phyloP scores from a whole-genome alignment of 2,888 invertebrate genomes.

The Germaria angustata region DNA sequence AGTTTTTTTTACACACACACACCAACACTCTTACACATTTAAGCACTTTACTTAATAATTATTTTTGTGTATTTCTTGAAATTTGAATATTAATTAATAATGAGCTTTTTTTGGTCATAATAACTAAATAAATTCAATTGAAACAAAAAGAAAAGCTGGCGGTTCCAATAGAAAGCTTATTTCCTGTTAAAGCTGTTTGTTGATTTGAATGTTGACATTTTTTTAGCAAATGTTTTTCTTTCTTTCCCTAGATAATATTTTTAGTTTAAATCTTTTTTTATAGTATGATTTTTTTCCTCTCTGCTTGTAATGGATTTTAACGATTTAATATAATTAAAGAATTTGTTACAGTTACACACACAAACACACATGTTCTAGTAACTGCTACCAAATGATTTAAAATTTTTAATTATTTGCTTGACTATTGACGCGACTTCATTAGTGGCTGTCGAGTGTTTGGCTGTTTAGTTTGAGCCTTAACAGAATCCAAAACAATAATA shows the following conservation, averaged over 20 bases:
- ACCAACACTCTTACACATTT: slow-evolving; percentile 20
- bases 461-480: neutral
- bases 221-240: neutral
- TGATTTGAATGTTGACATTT: neutral
- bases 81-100: slow-evolving; percentile 32
- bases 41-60: slow-evolving; percentile 2
- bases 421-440: slow-evolving; percentile 66
- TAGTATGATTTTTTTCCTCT: neutral
- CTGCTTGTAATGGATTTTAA: slow-evolving; percentile 22
- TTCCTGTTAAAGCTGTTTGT: neutral
- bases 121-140: neutral
- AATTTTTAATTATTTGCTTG: slow-evolving; percentile 25
- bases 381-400: neutral
- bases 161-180: neutral
- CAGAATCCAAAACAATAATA: slow-evolving; percentile 20
- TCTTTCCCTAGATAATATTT: neutral
- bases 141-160: neutral
- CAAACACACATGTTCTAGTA: neutral
- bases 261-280: slow-evolving; percentile 6
- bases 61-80: neutral
- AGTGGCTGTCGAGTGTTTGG: slow-evolving; percentile 7
- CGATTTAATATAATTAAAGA: slow-evolving; percentile 47
- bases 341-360: slow-evolving; percentile 41
- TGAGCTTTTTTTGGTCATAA: neutral
- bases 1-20: neutral